Conservation (phyloP, 2,888 invertebrate genomes). For the Agrilus cyanescens region DNA sequence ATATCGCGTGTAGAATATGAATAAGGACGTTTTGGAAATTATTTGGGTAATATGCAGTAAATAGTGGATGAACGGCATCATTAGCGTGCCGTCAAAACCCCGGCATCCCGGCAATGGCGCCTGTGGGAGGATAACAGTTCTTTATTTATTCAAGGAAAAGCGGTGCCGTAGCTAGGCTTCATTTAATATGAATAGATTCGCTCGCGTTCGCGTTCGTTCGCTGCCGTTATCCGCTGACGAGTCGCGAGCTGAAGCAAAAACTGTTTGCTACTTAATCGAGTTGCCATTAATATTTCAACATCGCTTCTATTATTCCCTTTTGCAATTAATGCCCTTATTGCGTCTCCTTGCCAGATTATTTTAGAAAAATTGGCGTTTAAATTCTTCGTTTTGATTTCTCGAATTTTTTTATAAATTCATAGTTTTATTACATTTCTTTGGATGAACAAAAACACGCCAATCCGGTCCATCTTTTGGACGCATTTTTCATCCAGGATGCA, state of each 20-base stretch:
- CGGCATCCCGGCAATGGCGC: constrained; percentile 27
- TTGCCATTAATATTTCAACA: constrained; percentile 21
- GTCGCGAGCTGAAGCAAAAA: constrained; percentile 20
- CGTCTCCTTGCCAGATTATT: too few species aligned
- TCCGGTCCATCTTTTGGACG: too few species aligned
- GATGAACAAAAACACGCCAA: too few species aligned
- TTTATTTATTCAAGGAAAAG: constrained; percentile 34
- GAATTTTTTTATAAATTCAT: too few species aligned
- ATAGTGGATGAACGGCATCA: constrained; percentile 21
- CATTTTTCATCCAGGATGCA: too few species aligned
- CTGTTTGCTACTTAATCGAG: constrained; percentile 23
- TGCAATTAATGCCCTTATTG: constrained; percentile 8
- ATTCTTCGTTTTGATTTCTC: too few species aligned
- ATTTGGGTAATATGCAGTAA: constrained; percentile 24
- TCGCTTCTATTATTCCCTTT: constrained; percentile 14
- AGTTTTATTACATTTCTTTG: too few species aligned
- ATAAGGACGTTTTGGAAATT: constrained; percentile 13
- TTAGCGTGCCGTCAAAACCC: constrained; percentile 17
- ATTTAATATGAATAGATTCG: constrained; percentile 35
- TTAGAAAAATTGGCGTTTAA: too few species aligned
- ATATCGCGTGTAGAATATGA: constrained; percentile 9
- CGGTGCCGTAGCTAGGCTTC: constrained; percentile 31
- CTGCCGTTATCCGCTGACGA: too few species aligned
- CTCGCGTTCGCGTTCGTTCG: too few species aligned
- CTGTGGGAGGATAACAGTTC: constrained; percentile 31